Base-by-base conservation (phyloP, 2,113 vertebrate species). In the Coreoperca whiteheadi region DNA sequence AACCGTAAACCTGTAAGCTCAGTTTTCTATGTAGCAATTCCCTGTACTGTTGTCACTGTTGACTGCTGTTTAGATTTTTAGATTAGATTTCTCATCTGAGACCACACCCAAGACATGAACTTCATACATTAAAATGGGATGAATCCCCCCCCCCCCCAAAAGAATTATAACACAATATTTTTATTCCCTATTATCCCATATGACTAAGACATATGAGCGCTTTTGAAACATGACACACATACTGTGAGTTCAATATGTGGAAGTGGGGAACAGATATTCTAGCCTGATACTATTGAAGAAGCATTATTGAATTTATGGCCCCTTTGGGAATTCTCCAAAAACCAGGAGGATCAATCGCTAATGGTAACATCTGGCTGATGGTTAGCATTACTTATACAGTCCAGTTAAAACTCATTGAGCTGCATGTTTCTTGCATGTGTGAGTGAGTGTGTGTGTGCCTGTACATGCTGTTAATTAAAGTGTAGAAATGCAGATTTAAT, bases 351-450 rank as follows among this genome's bases (percentile, higher is more conserved):
- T 92, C 85, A 88, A 91, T 90, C 71, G 10, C 77, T 91, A 82
- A 89, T 90, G 74, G 89, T 28, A 81, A 83, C 91, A 92, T 94
- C 87, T 91, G 89, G 70, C 69, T 70, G 61, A 61, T 64, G 84
- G 79, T 82, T 85, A 78, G 51, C 79, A 56, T 87, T 85, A 81
- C 78, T 86, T 56, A 82, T 16, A 43, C 5, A 46, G 57, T 48
- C 34, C 59, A 61, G 20, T 68, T 51, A 25, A 77, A 63, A 83
- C 69, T 34, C 14, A 77, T 25, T 78, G 21, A 69, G 43, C 14
- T 53, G 9, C 51, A 1, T 72, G 20, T 60, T 69, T 50, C 64
- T 66, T 57, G n/a, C 21, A 34, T 57, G 23, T 66, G 14, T 8
- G 23, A 41, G 65, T 25, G 21, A 8, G 11, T 28, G 30, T 63